Conservation (phyloP, 2,888 invertebrate genomes). For the Hyalella azteca region DNA sequence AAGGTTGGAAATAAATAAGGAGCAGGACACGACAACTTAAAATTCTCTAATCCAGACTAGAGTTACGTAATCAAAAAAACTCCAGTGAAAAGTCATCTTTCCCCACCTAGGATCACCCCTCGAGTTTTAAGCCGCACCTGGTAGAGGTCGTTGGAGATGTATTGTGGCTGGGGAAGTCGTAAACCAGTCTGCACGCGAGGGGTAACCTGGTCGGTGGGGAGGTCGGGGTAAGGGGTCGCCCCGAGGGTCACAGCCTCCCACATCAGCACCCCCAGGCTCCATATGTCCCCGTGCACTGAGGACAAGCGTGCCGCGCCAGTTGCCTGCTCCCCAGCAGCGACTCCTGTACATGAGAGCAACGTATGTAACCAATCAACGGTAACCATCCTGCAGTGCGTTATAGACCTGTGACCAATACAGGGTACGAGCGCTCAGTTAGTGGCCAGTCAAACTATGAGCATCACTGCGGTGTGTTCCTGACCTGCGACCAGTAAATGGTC, state of each 20-base stretch:
- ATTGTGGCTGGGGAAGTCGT: constrained; percentile 75
- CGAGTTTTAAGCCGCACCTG: constrained; percentile 66
- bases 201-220: constrained; percentile 72
- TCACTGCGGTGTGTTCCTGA: no score
- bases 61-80: no score
- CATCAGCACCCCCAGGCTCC: constrained; percentile 81
- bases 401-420: no score
- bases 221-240: constrained; percentile 77
- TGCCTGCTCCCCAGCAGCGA: neutral
- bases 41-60: no score
- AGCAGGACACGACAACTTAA: no score
- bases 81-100: neutral
- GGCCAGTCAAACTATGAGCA: no score
- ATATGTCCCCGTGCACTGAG: constrained; percentile 77
- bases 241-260: constrained; percentile 84
- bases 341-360: no score
- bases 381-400: no score
- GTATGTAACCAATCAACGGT: no score
- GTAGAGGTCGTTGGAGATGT: constrained; percentile 79
- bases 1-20: no score
- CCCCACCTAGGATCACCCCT: neutral
- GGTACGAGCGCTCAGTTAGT: no score
- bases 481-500: no score
- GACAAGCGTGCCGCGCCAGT: constrained; percentile 63
- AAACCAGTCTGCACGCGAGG: constrained; percentile 74